Evolutionary conservation across 2,113 vertebrate genomes (phyloP), one percentile per base, ranked within the genome.

Genomic region (Macrotis lagotis): DNA sequence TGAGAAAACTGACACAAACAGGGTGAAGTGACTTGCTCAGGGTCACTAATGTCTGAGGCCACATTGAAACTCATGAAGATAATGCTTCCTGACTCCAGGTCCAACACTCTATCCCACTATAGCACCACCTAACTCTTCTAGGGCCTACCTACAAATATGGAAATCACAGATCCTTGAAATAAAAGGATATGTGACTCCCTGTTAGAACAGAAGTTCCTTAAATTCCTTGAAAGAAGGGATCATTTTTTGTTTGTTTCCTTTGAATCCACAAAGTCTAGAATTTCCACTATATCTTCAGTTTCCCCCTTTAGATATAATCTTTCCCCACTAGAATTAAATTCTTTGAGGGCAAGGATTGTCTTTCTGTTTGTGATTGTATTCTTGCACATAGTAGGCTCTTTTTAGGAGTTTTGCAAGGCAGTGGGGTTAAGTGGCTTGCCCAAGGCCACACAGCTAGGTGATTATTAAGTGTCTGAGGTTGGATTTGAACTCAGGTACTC

Each of bases 301-400:
- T 25, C 11, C 47, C 14, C 59, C 37, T 74, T 52, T 19, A 26
- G 25, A 44, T 14, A 4, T 6, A 16, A 4, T 47, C 88, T 25
- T 55, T 53, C n/a, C 8, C 88, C 0, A 1, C 16, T 0, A 7
- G 16, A 37, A 31, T 1, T 28, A n/a, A 47, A 25, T 44, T 48
- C 24, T 25, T 0, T 1, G 26, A 89, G 16, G 90, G 7, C 96
- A 37, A 47, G 59, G 44, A 1, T 11, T 1, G 19, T 25, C 44
- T 25, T 91, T 19, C n/a, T 10, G n/a, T 28, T 11, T 0, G 0
- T 89, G 49, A 47, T 91, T 1, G 0, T 7, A 14, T 44, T 44
- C 25, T 93, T 28, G 9, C 12, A 11, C 0, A 0, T 14, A 0
- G 83, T 1, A 24, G 74, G 8, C 0, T 0, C 88, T 25, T 24